These are phyloP conservation scores for Harpagoxenus sublaevis DNA, from an alignment of 2,888 invertebrate species.

Conservation along the genomic window DNA sequence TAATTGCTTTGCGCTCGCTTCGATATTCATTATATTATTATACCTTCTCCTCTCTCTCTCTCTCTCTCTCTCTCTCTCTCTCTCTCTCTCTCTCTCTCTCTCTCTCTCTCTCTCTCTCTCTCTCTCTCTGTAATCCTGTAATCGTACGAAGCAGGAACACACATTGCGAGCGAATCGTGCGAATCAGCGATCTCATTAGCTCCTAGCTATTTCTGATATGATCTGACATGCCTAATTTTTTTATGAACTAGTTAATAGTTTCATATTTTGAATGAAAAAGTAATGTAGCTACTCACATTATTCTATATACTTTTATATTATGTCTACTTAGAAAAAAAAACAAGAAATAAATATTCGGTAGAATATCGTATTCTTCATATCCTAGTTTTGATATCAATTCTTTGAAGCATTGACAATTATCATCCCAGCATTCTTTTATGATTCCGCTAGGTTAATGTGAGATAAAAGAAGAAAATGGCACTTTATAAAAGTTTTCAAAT, in stretches of 20 bases:
- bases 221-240: neutral
- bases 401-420: neutral
- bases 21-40: constrained; percentile 30
- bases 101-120: too few relatives aligned
- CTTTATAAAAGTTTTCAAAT: neutral
- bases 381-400: neutral
- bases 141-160: neutral
- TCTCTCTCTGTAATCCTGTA: neutral
- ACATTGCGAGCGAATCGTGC: neutral
- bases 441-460: neutral
- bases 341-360: neutral
- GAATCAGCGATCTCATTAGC: neutral
- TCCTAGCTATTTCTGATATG: constrained; percentile 17
- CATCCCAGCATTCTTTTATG: neutral
- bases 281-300: neutral
- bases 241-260: neutral
- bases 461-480: neutral
- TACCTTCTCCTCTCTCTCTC: neutral
- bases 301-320: too few relatives aligned
- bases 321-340: neutral
- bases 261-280: neutral
- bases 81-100: too few relatives aligned
- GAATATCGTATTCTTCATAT: neutral
- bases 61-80: too few relatives aligned
- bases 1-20: constrained; percentile 1